Conservation (phyloP, 2,113 vertebrate genomes). For the Hirundichthys speculiger region DNA sequence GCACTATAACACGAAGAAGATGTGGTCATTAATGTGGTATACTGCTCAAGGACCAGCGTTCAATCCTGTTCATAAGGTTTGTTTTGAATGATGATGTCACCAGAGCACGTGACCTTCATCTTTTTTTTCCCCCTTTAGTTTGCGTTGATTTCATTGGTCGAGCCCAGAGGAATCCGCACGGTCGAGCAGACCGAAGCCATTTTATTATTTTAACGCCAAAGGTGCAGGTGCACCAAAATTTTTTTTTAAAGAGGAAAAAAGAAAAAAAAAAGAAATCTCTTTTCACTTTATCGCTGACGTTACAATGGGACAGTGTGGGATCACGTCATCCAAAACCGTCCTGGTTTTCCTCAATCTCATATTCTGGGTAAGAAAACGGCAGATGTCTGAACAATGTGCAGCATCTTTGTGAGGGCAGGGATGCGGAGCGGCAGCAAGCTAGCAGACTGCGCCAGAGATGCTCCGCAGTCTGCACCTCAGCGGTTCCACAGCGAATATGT, state of each 20-base stretch:
- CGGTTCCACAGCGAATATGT: neutral
- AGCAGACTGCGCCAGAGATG: conserved; percentile 66
- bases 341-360: conserved; percentile 97
- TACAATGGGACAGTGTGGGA: conserved; percentile 89
- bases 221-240: conserved; percentile 66
- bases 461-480: neutral
- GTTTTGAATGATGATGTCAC: conserved; percentile 59
- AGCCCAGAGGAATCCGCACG: conserved; percentile 30
- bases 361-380: conserved; percentile 90
- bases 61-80: conserved; percentile 4
- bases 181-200: conserved; percentile 69
- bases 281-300: neutral
- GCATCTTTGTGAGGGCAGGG: conserved; percentile 50
- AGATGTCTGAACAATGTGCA: conserved; percentile 40
- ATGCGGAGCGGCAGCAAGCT: conserved; percentile 41
- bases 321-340: conserved; percentile 97
- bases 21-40: too few species aligned
- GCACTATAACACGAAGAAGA: too few species aligned
- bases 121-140: too few species aligned
- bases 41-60: too few species aligned
- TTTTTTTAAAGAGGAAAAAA: neutral
- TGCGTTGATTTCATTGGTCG: conserved; percentile 51
- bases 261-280: neutral
- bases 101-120: conserved; percentile 31
- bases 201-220: conserved; percentile 69